Evolutionary conservation across 2,113 vertebrate species (phyloP).

Genomic region (Protobothrops flavoviridis): DNA sequence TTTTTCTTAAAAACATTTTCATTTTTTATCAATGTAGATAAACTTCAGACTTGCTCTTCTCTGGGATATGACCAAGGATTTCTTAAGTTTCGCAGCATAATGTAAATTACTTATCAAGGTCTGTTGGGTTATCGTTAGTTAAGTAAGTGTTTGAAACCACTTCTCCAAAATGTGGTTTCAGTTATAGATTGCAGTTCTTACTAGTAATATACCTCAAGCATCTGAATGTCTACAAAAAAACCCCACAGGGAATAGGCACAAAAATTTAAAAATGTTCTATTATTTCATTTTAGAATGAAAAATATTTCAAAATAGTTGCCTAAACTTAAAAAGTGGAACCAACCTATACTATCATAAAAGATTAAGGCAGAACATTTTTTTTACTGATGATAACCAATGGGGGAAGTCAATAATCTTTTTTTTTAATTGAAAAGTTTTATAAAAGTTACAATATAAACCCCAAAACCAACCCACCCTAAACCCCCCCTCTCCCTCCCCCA

Average conservation of each 20-base stretch:
- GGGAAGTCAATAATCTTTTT: not conserved
- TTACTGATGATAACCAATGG: not conserved
- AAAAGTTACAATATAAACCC: too few species aligned
- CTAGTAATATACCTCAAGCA: not conserved
- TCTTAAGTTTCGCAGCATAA: slow-evolving; percentile 13
- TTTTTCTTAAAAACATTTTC: not conserved
- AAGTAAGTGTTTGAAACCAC: slow-evolving; percentile 7
- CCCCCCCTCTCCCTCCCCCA: too few species aligned
- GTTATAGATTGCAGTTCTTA: not conserved
- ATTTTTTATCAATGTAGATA: not conserved
- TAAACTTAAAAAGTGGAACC: not conserved
- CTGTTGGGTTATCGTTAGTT: not conserved
- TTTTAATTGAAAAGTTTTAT: too few species aligned
- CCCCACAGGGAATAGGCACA: not conserved
- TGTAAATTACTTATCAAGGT: not conserved
- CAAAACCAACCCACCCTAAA: too few species aligned
- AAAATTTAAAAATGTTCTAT: slow-evolving; percentile 18
- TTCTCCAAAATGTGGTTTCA: not conserved
- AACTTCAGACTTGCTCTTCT: not conserved
- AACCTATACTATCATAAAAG: not conserved
- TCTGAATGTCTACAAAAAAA: not conserved
- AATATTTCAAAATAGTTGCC: not conserved
- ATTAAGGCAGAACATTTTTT: not conserved
- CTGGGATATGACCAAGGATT: not conserved
- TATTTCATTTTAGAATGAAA: not conserved